These are phyloP conservation scores for Heteronetta atricapilla DNA, from an alignment of 2,113 vertebrate species.

Conservation along the genomic window DNA sequence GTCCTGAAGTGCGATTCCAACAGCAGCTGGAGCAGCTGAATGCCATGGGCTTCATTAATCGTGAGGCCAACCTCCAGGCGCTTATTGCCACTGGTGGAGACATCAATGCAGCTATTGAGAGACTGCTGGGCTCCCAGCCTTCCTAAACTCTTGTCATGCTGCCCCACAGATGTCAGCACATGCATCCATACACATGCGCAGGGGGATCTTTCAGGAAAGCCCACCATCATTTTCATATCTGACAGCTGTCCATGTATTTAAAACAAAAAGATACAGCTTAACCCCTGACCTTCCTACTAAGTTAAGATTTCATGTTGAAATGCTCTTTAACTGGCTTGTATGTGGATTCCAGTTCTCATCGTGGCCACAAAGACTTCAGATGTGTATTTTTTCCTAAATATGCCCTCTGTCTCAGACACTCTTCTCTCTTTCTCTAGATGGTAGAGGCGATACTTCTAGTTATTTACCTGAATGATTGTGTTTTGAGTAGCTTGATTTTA, in stretches of 20 bases:
- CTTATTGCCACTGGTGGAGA: conserved; percentile 84
- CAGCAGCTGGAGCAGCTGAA: conserved; percentile 89
- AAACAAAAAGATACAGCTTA: conserved; percentile 65
- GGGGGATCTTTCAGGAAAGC: conserved; percentile 57
- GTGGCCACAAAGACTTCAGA: conserved; percentile 68
- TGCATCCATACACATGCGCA: conserved; percentile 51
- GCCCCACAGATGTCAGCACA: conserved; percentile 12
- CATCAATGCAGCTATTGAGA: conserved; percentile 85
- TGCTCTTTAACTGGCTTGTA: conserved; percentile 65
- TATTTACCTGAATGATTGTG: conserved; percentile 68
- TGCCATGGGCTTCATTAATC: conserved; percentile 87
- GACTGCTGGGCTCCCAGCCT: conserved; percentile 85
- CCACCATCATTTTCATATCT: conserved; percentile 45
- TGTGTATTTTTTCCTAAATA: conserved; percentile 64
- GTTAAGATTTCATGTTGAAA: conserved; percentile 70
- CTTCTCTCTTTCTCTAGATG: conserved; percentile 62
- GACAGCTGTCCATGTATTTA: conserved; percentile 57
- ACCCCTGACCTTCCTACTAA: conserved; percentile 58
- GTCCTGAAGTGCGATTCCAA: conserved; percentile 94
- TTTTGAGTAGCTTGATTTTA: conserved; percentile 70
- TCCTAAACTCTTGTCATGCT: conserved; percentile 68
- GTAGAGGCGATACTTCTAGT: conserved; percentile 67
- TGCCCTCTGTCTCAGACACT: conserved; percentile 56
- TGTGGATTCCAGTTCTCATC: conserved; percentile 71
- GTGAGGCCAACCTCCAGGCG: conserved; percentile 84